Evolutionary conservation across 2,113 vertebrate species (phyloP), one percentile per base, ranked within the genome.

Genomic region (Trichechus manatus): DNA sequence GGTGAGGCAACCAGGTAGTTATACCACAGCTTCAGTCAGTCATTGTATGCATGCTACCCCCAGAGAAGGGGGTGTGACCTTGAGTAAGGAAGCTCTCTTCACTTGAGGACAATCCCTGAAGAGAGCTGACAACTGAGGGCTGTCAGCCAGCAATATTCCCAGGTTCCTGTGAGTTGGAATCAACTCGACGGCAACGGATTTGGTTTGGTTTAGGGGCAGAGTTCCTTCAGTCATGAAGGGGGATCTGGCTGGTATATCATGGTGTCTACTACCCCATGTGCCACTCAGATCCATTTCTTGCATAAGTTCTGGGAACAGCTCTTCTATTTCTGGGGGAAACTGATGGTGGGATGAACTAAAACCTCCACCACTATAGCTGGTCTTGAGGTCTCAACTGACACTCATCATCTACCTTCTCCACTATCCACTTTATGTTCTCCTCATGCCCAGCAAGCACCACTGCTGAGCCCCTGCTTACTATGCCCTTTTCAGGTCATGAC

Each of bases 231-330:
- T 13, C 14, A 1, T 33, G 59, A 80, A 39, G 39, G 29, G 29
- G 39, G 42, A 70, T 25, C 25, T 17, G 1, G 23, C 17, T 39
- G 1, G 10, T 36, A 0, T 0, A 4, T 64, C 39, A 25, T 50
- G 4, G 6, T 29, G 25, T 47, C 66, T 15, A 11, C 39, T 22
- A 47, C 27, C 31, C 63, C n/a, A 47, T 33, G 59, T 3, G 59
- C n/a, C 33, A 70, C 23, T 70, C 59, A 68, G 31, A 93, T 15
- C 47, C 11, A 83, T 11, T 25, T 68, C 68, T 88, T 68, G 27
- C 22, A 0, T 63, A 72, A 36, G 9, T 44, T 91, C 87, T 91
- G 33, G 87, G 47, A 64, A 25, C 22, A 85, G n/a, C 42, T 91
- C 27, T 25, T 13, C 56, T 82, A 86, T 92, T 68, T 77, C 70